Evolutionary conservation across 2,888 invertebrate species (phyloP), one percentile per base, ranked within the genome.

Genomic region (Graphium colonna): DNA sequence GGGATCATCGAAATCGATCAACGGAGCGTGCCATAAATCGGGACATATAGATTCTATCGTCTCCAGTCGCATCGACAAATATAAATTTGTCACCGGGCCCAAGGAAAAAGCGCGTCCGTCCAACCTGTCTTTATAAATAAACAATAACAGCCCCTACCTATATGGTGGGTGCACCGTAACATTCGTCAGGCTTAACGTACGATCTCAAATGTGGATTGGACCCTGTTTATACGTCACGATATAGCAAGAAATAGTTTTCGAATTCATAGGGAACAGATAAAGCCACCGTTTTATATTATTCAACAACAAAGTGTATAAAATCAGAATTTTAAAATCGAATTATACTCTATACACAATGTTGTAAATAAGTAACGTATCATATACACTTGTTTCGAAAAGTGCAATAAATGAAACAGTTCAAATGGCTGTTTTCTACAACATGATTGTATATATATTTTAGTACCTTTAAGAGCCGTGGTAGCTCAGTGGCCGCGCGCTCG

Each of bases 41-140:
- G 65, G 67, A 73, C 78, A 69, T 78, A 83, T 85, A 85, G 82
- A 81, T 83, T 80, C 81, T 82, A 87, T 88, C 86, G 78, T 78
- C 78, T 77, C 77, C 70, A 74, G 62, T 70, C 60, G 75, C 73
- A 82, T 84, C 85, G 82, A 84, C 83, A 82, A 85, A 86, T 88
- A 88, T 88, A 89, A 86, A 88, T 89, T 88, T 87, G 87, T 87
- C 88, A 87, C 76, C 71, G 80, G 70, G 68, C 68, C 75, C 70
- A 77, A 66, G 79, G 82, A 80, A 86, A 85, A 83, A 81, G 39
- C 44, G 45, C 77, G 73, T 63, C 67, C 67, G 64, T 66, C 71
- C 65, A 62, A 61, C 69, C 70, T 72, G 65, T 75, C 72, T 82
- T 88, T 87, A 88, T 87, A 87, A 87, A 89, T 89, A 89, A 89